Evolutionary conservation across 2,113 vertebrate genomes (phyloP), one percentile per base, ranked within the genome.

Genomic region (Grammomys surdaster): DNA sequence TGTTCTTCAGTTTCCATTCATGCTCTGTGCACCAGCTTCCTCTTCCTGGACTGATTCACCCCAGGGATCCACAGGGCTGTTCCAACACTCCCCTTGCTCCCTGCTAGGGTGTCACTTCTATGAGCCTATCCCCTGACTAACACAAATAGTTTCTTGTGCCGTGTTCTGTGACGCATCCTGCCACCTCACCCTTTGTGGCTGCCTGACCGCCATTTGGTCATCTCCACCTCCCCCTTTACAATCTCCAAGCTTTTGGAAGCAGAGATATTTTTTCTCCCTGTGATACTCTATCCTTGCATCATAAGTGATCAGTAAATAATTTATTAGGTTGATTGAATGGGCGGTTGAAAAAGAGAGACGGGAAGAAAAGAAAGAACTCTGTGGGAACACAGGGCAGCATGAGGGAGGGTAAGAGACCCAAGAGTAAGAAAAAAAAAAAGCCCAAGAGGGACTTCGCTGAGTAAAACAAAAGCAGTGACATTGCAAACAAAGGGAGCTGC

Each of bases 281-380:
- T 78, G 69, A 65, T 80, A 26, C 43, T 76, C 9, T 51, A 48
- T 85, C 33, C 63, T 88, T 81, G 8, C 85, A 58, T 43, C 14
- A 17, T 93, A 80, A 93, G 31, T 84, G 48, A 72, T 88, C 46
- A 67, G 67, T 77, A 88, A 75, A 90, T 95, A 90, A 84, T 86
- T 75, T 63, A 80, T 77, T 69, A 54, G 77, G 24, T 78, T 81
- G 88, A 92, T 70, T 90, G 75, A 90, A 48, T 77, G 69, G 12
- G 20, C 80, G 54, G 72, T 33, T 48, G 73, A 73, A 22, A 14
- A 36, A n/a, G 22, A 20, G 51, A 43, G 40, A 7, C 16, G 19
- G 33, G 31, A 13, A 67, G 26, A 40, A 14, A 26, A 11, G 36
- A 43, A 13, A 46, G n/a, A 7, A 7, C 65, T 33, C 67, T 40